phyloP scores from a whole-genome alignment of 2,113 vertebrate species.

The Seriola dumerili region DNA sequence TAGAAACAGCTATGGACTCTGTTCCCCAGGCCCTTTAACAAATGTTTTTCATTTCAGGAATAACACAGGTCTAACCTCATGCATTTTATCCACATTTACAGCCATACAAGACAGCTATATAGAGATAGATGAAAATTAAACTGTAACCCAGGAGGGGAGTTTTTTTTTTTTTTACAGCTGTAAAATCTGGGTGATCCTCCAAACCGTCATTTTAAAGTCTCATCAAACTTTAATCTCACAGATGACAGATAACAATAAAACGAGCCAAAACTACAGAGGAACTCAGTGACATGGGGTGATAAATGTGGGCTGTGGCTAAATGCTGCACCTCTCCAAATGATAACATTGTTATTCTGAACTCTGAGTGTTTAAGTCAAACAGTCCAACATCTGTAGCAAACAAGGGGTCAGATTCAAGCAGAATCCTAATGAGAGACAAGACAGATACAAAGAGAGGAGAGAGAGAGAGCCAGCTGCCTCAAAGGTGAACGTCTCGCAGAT shows the following conservation, averaged over 20 bases:
- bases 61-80: neutral
- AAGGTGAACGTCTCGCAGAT: slow-evolving; percentile 54
- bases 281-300: slow-evolving; percentile 16
- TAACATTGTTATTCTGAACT: slow-evolving; percentile 57
- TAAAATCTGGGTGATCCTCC: slow-evolving; percentile 19
- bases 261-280: slow-evolving; percentile 4
- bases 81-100: slow-evolving; percentile 9
- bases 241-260: slow-evolving; percentile 13
- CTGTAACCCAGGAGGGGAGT: neutral
- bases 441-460: neutral
- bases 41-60: neutral
- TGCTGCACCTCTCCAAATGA: neutral
- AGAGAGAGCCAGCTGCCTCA: slow-evolving; percentile 18
- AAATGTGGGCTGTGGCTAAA: slow-evolving; percentile 1
- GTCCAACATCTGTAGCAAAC: slow-evolving; percentile 60
- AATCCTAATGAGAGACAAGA: slow-evolving; percentile 55
- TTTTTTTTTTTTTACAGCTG: neutral
- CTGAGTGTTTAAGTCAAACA: slow-evolving; percentile 40
- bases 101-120: neutral
- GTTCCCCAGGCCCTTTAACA: neutral
- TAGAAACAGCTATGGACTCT: neutral
- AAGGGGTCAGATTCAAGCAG: slow-evolving; percentile 45
- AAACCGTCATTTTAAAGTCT: slow-evolving; percentile 1
- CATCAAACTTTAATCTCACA: slow-evolving; percentile 13
- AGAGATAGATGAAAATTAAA: slow-evolving; percentile 22